These are phyloP conservation scores for Harpalus rufipes DNA, from an alignment of 2,888 invertebrate genomes.

Conservation along the genomic window DNA sequence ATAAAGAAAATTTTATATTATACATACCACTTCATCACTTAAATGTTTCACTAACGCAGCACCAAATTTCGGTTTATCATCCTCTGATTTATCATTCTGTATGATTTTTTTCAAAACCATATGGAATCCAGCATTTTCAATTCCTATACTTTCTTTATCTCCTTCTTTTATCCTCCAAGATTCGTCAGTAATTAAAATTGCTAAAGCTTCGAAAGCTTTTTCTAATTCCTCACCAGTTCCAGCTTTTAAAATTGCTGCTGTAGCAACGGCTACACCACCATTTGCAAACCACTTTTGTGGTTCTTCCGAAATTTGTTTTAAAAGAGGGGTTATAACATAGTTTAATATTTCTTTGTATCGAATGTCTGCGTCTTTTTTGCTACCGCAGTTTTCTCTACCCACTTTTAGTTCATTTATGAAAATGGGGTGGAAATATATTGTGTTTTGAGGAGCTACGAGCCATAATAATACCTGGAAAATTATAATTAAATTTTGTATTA, in stretches of 20 bases:
- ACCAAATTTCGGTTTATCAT: slow-evolving; percentile 80
- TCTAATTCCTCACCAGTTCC: slow-evolving; percentile 78
- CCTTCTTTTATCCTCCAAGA: slow-evolving; percentile 81
- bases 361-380: slow-evolving; percentile 85
- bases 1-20: slow-evolving; percentile 55
- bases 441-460: slow-evolving; percentile 90
- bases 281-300: slow-evolving; percentile 84
- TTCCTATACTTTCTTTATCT: slow-evolving; percentile 78
- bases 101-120: slow-evolving; percentile 88
- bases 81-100: slow-evolving; percentile 80
- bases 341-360: slow-evolving; percentile 85
- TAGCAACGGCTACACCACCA: slow-evolving; percentile 83
- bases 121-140: slow-evolving; percentile 88
- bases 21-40: slow-evolving; percentile 79
- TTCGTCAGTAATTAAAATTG: slow-evolving; percentile 76
- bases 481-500: slow-evolving; percentile 9
- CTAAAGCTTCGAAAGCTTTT: slow-evolving; percentile 77
- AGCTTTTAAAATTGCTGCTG: slow-evolving; percentile 85
- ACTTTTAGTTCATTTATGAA: slow-evolving; percentile 86
- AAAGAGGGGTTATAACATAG: slow-evolving; percentile 81
- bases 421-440: slow-evolving; percentile 89
- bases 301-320: slow-evolving; percentile 80
- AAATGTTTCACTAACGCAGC: slow-evolving; percentile 79
- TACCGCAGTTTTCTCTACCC: slow-evolving; percentile 85
- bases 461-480: slow-evolving; percentile 84